Evolutionary conservation across 1,140 invertebrate species (phyloP).

Genomic region (Hirudo medicinalis): DNA sequence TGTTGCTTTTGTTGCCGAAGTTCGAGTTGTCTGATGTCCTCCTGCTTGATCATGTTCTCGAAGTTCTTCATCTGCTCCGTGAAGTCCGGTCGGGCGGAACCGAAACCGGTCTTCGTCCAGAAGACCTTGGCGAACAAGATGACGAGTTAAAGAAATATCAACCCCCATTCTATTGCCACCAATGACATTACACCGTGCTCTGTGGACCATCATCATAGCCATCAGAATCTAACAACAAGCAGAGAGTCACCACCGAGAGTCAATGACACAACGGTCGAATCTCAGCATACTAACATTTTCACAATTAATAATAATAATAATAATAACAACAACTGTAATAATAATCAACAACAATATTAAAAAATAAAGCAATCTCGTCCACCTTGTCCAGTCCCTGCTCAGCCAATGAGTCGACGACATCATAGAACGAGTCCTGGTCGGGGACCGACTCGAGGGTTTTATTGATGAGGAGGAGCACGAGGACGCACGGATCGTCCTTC

Average conservation of each 20-base stretch:
- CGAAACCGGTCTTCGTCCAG: background rate
- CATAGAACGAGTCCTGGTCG: constrained; percentile 94
- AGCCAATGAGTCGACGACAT: constrained; percentile 87
- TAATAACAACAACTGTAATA: background rate
- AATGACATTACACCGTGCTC: too few relatives aligned
- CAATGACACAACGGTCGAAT: too few relatives aligned
- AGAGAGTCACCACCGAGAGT: too few relatives aligned
- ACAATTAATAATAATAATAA: too few relatives aligned
- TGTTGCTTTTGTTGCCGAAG: background rate
- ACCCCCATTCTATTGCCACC: too few relatives aligned
- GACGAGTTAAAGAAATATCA: too few relatives aligned
- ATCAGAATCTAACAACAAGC: too few relatives aligned
- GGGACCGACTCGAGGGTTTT: constrained; percentile 78
- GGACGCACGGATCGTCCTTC: constrained; percentile 50
- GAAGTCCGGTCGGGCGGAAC: background rate
- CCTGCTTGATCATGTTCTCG: constrained; percentile 8
- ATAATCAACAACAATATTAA: background rate
- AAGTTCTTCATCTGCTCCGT: constrained; percentile 3
- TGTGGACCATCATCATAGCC: too few relatives aligned
- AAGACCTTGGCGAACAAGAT: background rate
- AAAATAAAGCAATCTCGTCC: constrained; percentile 31
- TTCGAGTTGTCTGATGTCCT: background rate
- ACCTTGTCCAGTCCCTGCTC: constrained; percentile 86
- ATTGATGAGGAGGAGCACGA: constrained; percentile 70
- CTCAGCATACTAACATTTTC: too few relatives aligned